Base-by-base conservation (phyloP, 2,888 invertebrate species). In the Dione juno region DNA sequence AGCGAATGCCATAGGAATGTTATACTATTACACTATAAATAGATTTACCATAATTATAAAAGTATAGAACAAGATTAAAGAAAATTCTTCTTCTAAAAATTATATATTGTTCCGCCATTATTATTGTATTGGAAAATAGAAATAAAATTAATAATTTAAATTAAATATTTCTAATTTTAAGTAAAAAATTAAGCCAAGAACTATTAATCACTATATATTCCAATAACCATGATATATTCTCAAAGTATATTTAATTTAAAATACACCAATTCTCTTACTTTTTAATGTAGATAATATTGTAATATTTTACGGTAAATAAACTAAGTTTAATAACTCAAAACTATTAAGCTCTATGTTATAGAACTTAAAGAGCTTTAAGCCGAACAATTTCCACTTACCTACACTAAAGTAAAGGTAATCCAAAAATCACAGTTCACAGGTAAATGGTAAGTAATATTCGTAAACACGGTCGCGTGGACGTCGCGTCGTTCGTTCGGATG, bases 401-500 rank as follows among this genome's bases (percentile, higher is more conserved):
- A 73, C 72, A 40, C 43, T 64, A 48, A 71, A 19, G 19, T 70
- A 63, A 64, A 40, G 52, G 45, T 67, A 86, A 80, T 79, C 79
- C 75, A 80, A 81, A 66, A 80, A 75, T 68, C 76, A 77, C 84
- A 85, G 84, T 81, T 77, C 82, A 83, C 83, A 61, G 50, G 61
- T 45, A 57, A 70, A 53, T 59, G 76, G 74, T 77, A 75, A 77
- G 79, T 82, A 81, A 81, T 81, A 82, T 85, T 87, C 85, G 88
- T 85, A 87, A 87, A 90, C 88, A 88, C 90, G 85, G 83, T 84
- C 86, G 89, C 88, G 80, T 80, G 78, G 80, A 85, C 84, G 84
- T 92, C 92, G 92, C 84, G 84, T 92, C 92, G 92, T 92, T 92
- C 92, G 92, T 92, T 92, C 92, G 92, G 83, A 84, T 82, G 83